These are phyloP conservation scores for Lamprologus ornatipinnis DNA, from an alignment of 2,113 vertebrate species.

Conservation along the genomic window DNA sequence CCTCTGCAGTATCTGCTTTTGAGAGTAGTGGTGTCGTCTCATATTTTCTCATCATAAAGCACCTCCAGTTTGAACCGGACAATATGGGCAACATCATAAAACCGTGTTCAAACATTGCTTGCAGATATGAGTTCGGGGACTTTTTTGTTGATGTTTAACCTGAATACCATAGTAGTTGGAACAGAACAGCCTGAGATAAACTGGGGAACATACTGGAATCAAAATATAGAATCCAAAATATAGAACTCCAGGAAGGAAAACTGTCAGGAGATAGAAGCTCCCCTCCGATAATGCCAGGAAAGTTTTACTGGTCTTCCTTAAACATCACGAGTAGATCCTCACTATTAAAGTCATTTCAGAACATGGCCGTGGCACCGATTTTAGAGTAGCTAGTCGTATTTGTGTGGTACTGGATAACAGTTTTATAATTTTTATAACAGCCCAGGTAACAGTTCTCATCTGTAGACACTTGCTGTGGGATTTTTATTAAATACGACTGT, in stretches of 20 bases:
- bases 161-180: neutral
- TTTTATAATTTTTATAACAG: neutral
- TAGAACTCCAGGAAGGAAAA: neutral
- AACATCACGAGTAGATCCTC: neutral
- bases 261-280: neutral
- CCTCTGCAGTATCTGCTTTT: neutral
- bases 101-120: neutral
- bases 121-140: neutral
- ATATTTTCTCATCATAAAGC: conserved; percentile 7
- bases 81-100: neutral
- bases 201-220: neutral
- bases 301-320: neutral
- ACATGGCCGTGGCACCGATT: neutral
- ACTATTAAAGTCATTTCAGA: neutral
- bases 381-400: neutral
- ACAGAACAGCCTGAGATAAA: neutral
- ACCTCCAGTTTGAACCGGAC: neutral
- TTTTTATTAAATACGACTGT: neutral
- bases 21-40: conserved; percentile 11
- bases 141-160: neutral
- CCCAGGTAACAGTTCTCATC: neutral
- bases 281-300: neutral
- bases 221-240: neutral
- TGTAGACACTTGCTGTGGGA: neutral
- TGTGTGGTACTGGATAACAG: neutral